phyloP scores from a whole-genome alignment of 2,113 vertebrate genomes.

The Cricetomys ansorgei region DNA sequence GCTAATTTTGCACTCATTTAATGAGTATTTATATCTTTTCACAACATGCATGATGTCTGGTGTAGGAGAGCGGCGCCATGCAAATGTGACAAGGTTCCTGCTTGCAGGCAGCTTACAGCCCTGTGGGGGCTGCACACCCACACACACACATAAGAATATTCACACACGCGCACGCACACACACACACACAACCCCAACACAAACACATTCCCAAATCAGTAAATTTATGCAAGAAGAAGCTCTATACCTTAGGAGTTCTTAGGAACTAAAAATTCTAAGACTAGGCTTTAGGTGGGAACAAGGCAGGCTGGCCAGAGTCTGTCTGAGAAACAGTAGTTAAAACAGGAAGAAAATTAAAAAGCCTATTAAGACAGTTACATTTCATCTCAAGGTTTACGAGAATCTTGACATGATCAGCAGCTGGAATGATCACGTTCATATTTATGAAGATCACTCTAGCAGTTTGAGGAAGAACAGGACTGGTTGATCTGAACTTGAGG shows the following conservation, averaged over 20 bases:
- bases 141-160: not conserved
- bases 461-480: not conserved
- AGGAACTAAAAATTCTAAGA: not conserved
- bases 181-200: no score
- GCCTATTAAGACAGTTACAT: not conserved
- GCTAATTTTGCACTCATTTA: not conserved
- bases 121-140: not conserved
- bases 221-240: no score
- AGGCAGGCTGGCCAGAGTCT: not conserved
- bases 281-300: not conserved
- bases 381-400: not conserved
- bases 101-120: not conserved
- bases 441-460: not conserved
- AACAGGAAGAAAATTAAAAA: not conserved
- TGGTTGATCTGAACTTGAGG: not conserved
- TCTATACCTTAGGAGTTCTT: not conserved
- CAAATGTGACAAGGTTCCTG: not conserved
- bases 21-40: not conserved
- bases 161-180: not conserved
- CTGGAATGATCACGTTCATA: not conserved
- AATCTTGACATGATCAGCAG: not conserved
- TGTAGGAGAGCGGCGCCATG: not conserved
- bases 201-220: not conserved
- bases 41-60: fast-evolving
- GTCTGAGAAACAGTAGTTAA: not conserved